These are phyloP conservation scores for Ormia ochracea DNA, from an alignment of 2,888 invertebrate genomes.

Conservation along the genomic window DNA sequence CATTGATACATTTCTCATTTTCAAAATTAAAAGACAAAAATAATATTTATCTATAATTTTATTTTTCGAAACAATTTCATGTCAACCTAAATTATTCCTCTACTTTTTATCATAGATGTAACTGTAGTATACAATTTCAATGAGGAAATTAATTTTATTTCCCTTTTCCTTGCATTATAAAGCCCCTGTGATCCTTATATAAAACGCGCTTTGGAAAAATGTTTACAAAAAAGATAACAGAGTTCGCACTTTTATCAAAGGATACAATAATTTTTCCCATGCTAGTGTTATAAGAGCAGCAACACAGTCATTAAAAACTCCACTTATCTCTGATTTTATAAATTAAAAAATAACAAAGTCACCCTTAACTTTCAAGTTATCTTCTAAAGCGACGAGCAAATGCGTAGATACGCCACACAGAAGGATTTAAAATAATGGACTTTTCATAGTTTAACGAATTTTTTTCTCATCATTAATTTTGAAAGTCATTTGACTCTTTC, in stretches of 20 bases:
- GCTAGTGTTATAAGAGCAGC: background rate
- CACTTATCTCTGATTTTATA: constrained; percentile 54
- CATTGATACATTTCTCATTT: too few species aligned
- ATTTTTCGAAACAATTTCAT: too few species aligned
- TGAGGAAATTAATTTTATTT: constrained; percentile 3
- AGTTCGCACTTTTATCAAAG: constrained; percentile 1
- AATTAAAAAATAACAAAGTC: constrained; percentile 53
- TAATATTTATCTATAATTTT: too few species aligned
- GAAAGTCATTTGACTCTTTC: constrained; percentile 60
- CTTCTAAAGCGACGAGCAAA: background rate
- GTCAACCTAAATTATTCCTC: too few species aligned
- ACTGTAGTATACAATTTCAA: background rate
- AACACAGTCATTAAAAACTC: constrained; percentile 34
- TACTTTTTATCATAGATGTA: too few species aligned
- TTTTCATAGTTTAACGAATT: constrained; percentile 41
- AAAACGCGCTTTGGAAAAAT: constrained; percentile 16
- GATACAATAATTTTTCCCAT: constrained; percentile 23
- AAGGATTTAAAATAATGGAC: constrained; percentile 42
- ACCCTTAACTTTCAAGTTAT: constrained; percentile 41
- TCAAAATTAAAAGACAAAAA: too few species aligned
- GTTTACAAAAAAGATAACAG: constrained; percentile 25
- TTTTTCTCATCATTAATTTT: constrained; percentile 61
- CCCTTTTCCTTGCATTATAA: background rate
- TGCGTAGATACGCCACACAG: background rate
- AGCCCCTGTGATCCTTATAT: background rate